Percentiles rank a stretch among this genome's conserved stretches.
These are phyloP conservation scores for Fukomys damarensis DNA, from an alignment of 2,113 vertebrate genomes.

Conservation along the genomic window DNA sequence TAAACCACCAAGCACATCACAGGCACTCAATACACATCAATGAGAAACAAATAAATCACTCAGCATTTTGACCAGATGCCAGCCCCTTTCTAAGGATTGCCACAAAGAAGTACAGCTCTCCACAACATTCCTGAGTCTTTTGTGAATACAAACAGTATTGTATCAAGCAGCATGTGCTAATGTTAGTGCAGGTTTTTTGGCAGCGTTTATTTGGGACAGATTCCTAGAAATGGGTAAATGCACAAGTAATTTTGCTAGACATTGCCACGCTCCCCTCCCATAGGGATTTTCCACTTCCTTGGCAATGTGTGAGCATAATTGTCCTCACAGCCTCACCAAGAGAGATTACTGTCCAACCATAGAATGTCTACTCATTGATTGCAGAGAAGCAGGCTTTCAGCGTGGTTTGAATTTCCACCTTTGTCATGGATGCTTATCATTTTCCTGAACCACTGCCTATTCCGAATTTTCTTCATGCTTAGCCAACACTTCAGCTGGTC, in stretches of 20 bases:
- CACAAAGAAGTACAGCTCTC: background rate
- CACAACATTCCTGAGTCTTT: background rate
- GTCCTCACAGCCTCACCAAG: background rate
- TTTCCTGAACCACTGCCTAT: background rate
- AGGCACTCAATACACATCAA: background rate
- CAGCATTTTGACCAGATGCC: background rate
- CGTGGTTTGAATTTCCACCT: background rate
- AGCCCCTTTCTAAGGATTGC: background rate
- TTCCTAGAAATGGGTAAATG: slow-evolving; percentile 42
- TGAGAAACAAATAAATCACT: slow-evolving; percentile 59
- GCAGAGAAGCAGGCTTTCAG: background rate
- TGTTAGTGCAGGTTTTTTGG: slow-evolving; percentile 22
- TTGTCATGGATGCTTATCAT: background rate
- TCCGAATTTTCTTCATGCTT: background rate
- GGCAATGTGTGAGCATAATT: background rate
- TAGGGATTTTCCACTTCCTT: background rate
- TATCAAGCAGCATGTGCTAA: slow-evolving; percentile 11
- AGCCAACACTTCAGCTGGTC: background rate
- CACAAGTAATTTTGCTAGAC: slow-evolving; percentile 7
- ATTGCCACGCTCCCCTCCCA: background rate
- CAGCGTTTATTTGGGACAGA: slow-evolving; percentile 22
- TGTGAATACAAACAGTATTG: slow-evolving; percentile 6
- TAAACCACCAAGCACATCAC: background rate
- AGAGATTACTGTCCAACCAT: background rate
- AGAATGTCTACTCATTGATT: background rate